phyloP scores from a whole-genome alignment of 2,113 vertebrate species.

The Opisthocomus hoazin region DNA sequence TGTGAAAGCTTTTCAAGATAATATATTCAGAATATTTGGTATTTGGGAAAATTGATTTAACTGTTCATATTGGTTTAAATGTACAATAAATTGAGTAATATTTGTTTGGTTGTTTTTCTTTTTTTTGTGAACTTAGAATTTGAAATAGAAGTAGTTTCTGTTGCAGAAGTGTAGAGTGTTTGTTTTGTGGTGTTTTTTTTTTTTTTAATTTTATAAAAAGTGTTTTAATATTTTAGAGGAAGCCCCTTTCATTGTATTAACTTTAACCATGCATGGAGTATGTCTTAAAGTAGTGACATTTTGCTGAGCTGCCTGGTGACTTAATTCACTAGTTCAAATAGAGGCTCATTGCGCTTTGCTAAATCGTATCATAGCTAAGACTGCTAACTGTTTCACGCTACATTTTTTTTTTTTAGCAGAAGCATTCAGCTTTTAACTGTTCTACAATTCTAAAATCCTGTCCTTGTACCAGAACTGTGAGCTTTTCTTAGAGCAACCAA shows the following conservation, averaged over 20 bases:
- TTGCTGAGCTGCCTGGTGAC: background rate
- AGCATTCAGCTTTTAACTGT: background rate
- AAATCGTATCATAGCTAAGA: background rate
- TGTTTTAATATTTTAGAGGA: background rate
- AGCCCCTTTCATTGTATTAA: background rate
- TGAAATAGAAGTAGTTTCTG: background rate
- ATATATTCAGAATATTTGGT: background rate
- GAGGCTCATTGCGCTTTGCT: background rate
- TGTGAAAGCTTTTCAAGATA: background rate
- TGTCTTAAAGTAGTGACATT: background rate
- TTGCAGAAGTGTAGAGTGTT: background rate
- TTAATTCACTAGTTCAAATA: background rate
- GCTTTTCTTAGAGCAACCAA: background rate
- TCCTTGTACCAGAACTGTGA: background rate
- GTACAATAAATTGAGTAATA: background rate
- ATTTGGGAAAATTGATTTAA: background rate
- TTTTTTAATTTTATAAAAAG: background rate
- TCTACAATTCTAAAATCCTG: background rate
- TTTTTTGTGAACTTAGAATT: background rate
- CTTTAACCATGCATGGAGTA: background rate
- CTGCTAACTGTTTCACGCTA: background rate
- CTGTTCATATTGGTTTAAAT: background rate
- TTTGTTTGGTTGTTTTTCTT: no score
- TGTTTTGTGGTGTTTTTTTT: background rate
- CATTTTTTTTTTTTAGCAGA: background rate